Base-by-base conservation (phyloP, 2,888 invertebrate genomes). In the Ochlodes sylvanus region DNA sequence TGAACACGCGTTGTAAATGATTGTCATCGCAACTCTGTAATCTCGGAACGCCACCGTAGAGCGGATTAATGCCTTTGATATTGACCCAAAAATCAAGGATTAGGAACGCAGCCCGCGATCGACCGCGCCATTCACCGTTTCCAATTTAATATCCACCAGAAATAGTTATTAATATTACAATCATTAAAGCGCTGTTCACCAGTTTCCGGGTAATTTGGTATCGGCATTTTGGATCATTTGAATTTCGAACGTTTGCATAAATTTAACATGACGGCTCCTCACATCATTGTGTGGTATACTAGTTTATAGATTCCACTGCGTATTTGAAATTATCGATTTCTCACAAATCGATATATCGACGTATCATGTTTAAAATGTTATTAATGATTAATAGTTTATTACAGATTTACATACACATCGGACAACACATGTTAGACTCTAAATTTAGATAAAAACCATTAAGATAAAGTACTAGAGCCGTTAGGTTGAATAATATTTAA, bases 321-420 rank as follows among this genome's bases (percentile, higher is more conserved):
- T 75, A 69, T 69, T 72, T 72, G 69, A 68, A 74, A 65, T 71
- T 72, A 69, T 75, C 74, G 71, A 75, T 75, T 70, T 73, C 69
- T 68, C 71, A 75, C 62, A 64, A 68, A 73, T 75, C 71, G 71
- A 73, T 69, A 68, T 5, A 19, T 50, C 47, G 47, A 47, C 14
- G 67, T 68, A 27, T 65, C 68, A 70, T 71, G 64, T 75, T 72
- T 70, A 73, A 76, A 74, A 75, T 76, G 75, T 17, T 75, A 73
- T 77, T 76, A 74, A 75, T 62, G 75, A 75, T 70, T 70, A 66
- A 76, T 77, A 77, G 74, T 75, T 78, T 73, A 77, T 72, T 63
- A 50, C 61, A 67, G 70, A 72, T 71, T 70, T 71, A 72, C 70
- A 69, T 75, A 70, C 74, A 73, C 70, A 70, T 70, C 70, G 73